Evolutionary conservation across 2,113 vertebrate species (phyloP).

Genomic region (Erythrocebus patas): DNA sequence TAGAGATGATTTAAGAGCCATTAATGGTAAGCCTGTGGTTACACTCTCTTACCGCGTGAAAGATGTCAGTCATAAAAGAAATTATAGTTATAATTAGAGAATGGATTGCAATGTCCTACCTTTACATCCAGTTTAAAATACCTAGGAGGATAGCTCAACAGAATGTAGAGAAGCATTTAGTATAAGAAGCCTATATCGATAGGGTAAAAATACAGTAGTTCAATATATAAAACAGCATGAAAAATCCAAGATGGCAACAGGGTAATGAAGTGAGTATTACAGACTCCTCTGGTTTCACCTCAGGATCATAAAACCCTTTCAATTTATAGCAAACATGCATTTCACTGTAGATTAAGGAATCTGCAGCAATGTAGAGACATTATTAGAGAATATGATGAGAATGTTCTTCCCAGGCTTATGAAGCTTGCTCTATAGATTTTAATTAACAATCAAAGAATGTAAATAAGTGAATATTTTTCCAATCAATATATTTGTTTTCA

Average conservation of each 20-base stretch:
- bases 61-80: slow-evolving; percentile 19
- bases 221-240: slow-evolving; percentile 51
- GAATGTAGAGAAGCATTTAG: neutral
- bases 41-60: neutral
- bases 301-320: neutral
- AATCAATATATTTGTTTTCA: neutral
- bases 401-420: neutral
- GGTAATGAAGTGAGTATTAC: slow-evolving; percentile 1
- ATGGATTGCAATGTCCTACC: neutral
- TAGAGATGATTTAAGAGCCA: slow-evolving; percentile 46
- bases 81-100: neutral
- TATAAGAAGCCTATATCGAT: neutral
- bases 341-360: neutral
- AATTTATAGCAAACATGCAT: neutral
- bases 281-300: slow-evolving; percentile 37
- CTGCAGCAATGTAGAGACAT: neutral
- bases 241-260: slow-evolving; percentile 52
- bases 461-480: neutral
- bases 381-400: neutral
- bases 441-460: neutral
- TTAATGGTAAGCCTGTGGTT: slow-evolving; percentile 8
- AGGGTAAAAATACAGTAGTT: slow-evolving; percentile 34
- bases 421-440: neutral
- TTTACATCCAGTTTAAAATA: slow-evolving; percentile 23
- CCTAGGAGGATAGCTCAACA: neutral